Conservation (phyloP, 2,888 invertebrate genomes). For the Eretmocerus hayati region DNA sequence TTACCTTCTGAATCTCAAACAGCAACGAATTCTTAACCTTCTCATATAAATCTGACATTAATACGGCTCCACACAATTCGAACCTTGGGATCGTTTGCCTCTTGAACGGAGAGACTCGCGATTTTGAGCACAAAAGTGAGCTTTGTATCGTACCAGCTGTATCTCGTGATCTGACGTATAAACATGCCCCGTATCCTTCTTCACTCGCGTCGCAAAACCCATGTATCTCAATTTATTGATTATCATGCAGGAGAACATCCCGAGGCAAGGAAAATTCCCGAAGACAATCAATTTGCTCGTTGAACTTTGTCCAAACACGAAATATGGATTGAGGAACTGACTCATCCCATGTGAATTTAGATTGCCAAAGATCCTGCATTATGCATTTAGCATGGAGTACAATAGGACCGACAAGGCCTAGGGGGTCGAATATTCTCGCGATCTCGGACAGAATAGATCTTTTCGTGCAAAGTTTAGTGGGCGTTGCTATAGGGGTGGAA, state of each 20-base stretch:
- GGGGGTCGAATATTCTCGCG: constrained; percentile 1
- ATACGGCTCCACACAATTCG: not conserved
- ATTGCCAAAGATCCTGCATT: not conserved
- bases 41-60: not conserved
- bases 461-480: not conserved
- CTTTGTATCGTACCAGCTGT: fast-evolving
- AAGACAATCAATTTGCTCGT: too few relatives aligned
- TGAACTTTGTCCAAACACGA: not conserved
- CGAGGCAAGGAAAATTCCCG: too few relatives aligned
- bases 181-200: too few relatives aligned
- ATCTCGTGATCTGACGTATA: too few relatives aligned
- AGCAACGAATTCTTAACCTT: not conserved
- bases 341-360: not conserved
- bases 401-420: not conserved
- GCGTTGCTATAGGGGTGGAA: not conserved
- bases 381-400: not conserved
- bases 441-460: not conserved
- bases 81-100: not conserved
- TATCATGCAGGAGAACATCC: too few relatives aligned
- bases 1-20: not conserved
- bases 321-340: not conserved
- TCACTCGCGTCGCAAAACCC: too few relatives aligned
- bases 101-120: not conserved
- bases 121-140: not conserved
- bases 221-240: too few relatives aligned